Conservation (phyloP, 2,888 invertebrate species). For the Chrysolina haemoptera region DNA sequence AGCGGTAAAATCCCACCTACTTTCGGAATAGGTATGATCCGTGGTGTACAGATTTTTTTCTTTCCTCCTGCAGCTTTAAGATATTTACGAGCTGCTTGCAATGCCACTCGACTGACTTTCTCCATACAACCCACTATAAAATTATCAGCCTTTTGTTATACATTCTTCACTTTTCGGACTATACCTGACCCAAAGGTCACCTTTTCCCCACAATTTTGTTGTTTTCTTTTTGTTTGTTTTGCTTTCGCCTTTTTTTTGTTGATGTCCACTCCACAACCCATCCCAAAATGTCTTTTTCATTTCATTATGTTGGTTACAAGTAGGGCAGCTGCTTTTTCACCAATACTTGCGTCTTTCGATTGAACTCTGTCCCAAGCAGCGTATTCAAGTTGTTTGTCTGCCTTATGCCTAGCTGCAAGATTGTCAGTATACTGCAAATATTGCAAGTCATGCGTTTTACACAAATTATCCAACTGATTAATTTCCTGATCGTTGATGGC, state of each 20-base stretch:
- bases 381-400: background rate
- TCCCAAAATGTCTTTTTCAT: background rate
- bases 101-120: background rate
- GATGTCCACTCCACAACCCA: background rate
- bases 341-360: background rate
- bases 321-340: background rate
- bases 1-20: slow-evolving; percentile 9
- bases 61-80: background rate
- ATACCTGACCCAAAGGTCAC: background rate
- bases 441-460: background rate
- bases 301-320: background rate
- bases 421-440: background rate
- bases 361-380: background rate
- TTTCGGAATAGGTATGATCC: slow-evolving; percentile 17
- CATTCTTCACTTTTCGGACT: background rate
- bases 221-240: background rate
- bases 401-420: background rate
- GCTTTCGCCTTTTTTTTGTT: background rate
- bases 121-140: background rate
- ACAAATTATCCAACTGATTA: background rate
- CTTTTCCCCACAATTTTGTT: background rate
- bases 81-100: background rate
- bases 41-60: background rate
- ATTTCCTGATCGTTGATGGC: background rate
- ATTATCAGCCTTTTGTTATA: background rate